These are phyloP conservation scores for Lypha dubia DNA, from an alignment of 2,888 invertebrate species.

Conservation along the genomic window DNA sequence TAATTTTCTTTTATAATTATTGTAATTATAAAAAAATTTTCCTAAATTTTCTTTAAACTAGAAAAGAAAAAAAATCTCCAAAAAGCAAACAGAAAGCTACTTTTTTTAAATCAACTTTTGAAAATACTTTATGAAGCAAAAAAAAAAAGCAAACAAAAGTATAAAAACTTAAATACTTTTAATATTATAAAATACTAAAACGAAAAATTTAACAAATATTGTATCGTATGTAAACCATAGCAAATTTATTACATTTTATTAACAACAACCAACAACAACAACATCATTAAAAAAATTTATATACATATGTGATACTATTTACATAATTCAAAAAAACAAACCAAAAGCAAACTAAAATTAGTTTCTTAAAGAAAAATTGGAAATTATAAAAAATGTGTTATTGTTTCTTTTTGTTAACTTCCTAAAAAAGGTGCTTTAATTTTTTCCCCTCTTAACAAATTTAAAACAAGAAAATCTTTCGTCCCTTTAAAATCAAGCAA, in stretches of 20 bases:
- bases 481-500: slow-evolving; percentile 1
- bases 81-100: slow-evolving; percentile 29
- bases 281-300: slow-evolving; percentile 50
- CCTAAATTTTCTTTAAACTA: background rate
- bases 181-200: slow-evolving; percentile 30
- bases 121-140: slow-evolving; percentile 5
- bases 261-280: too few relatives aligned
- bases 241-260: too few relatives aligned
- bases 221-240: slow-evolving; percentile 71
- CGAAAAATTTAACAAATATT: slow-evolving; percentile 52
- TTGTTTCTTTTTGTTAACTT: background rate
- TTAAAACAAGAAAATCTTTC: too few relatives aligned
- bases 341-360: slow-evolving; percentile 53
- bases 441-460: slow-evolving; percentile 4
- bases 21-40: slow-evolving; percentile 7
- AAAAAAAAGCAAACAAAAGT: slow-evolving; percentile 26
- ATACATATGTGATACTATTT: slow-evolving; percentile 71
- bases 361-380: slow-evolving; percentile 55
- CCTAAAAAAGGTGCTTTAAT: slow-evolving; percentile 44
- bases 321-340: slow-evolving; percentile 68
- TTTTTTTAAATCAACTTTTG: slow-evolving; percentile 43
- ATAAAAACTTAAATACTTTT: slow-evolving; percentile 39
- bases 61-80: background rate
- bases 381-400: background rate
- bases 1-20: slow-evolving; percentile 43